Conservation (phyloP, 2,888 invertebrate genomes). For the Epiblema foenella region DNA sequence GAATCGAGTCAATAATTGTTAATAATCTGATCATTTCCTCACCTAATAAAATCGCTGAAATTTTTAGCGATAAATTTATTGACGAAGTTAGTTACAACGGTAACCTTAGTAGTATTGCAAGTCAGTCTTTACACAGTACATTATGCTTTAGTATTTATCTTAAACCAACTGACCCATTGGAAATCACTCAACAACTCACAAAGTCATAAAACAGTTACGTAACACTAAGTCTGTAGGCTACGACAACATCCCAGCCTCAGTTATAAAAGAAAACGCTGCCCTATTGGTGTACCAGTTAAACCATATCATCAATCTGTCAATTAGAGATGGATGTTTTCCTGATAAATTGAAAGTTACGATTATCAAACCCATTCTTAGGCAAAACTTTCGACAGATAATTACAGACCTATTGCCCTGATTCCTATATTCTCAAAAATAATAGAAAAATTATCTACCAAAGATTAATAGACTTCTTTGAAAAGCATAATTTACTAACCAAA, state of each 20-base stretch:
- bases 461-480: no score
- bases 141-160: background rate
- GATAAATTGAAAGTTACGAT: background rate
- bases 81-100: background rate
- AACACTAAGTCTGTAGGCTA: background rate
- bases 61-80: background rate
- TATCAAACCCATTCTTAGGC: background rate
- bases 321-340: background rate
- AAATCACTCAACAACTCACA: no score
- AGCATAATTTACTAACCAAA: background rate
- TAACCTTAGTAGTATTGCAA: background rate
- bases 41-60: background rate
- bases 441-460: no score
- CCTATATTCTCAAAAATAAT: no score
- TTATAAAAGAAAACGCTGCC: no score
- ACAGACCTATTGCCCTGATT: no score
- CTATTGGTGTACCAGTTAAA: background rate
- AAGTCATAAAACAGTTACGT: background rate
- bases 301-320: background rate
- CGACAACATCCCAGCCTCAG: background rate
- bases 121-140: background rate
- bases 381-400: no score
- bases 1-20: background rate
- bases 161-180: background rate
- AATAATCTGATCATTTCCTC: background rate